Evolutionary conservation across 2,113 vertebrate species (phyloP), one percentile per base, ranked within the genome.

Genomic region (Nothocercus julius): DNA sequence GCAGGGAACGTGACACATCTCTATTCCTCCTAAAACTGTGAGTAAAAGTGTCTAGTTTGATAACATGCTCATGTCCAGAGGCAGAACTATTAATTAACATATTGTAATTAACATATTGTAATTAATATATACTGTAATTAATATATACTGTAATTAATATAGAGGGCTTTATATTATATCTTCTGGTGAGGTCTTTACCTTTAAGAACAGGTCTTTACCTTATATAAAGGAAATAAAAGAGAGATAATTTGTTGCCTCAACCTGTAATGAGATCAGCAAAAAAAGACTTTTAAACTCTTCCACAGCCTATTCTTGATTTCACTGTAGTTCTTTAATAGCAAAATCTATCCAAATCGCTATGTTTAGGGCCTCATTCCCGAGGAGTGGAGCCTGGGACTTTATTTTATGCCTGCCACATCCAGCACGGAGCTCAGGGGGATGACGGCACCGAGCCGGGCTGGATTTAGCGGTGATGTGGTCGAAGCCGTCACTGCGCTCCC

Each of bases 181-280:
- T 90, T 45, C 77, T 68, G 47, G 14, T 73, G 53, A 93, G n/a
- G 63, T 86, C 92, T 86, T 90, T 83, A 68, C 83, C 82, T 90
- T 92, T 93, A 78, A 92, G 88, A 81, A 45, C n/a, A 92, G 73
- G 56, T 84, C 47, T 86, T 80, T 92, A 53, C 63, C 59, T 80
- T 64, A 67, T 9, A 78, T 38, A 84, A 90, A 88, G 61, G 69
- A 68, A 61, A 84, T 63, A 67, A 83, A 91, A 77, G 34, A 42
- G 56, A 61, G 75, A 69, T 51, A 59, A 83, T 91, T 91, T 83
- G 30, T 90, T 91, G 67, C 67, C 89, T 82, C 85, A 86, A 88
- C 75, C 62, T 72, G 77, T 67, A 88, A 81, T 66, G 79, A 82
- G 40, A 80, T 82, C 89, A 89, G 72, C 40, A 74, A 87, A 93